These are phyloP conservation scores for Escarpia spicata DNA, from an alignment of 2,888 invertebrate species.

Conservation along the genomic window DNA sequence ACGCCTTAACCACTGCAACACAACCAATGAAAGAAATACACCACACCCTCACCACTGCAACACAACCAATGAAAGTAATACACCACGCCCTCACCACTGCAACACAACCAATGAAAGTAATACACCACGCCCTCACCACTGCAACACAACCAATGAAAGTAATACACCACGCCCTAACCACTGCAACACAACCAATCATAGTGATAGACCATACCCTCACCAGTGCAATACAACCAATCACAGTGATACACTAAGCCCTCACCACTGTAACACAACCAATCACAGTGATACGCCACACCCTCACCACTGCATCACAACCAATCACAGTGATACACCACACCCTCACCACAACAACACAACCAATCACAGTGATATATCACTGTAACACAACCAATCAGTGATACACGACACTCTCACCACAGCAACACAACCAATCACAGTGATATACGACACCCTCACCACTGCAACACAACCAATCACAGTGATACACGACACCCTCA, in stretches of 20 bases:
- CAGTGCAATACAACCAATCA: no score
- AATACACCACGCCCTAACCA: constrained; percentile 76
- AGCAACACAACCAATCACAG: no score
- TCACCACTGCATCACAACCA: constrained; percentile 77
- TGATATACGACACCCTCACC: no score
- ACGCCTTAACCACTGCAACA: constrained; percentile 81
- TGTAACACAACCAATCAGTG: no score
- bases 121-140: constrained; percentile 74
- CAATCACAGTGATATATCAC: no score
- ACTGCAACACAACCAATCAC: no score
- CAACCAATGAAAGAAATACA: no score
- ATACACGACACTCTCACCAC: no score
- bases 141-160: constrained; percentile 68
- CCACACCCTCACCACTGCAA: constrained; percentile 81
- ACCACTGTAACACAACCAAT: constrained; percentile 73
- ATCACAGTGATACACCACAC: constrained; percentile 86
- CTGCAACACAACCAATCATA: constrained; percentile 65
- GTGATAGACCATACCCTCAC: constrained; percentile 78
- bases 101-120: constrained; percentile 70
- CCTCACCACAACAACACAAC: constrained; percentile 72
- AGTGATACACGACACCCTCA: no score
- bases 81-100: no score
- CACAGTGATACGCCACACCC: constrained; percentile 66
- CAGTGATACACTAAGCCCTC: constrained; percentile 92
- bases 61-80: no score